These are phyloP conservation scores for Drosophila biarmipes DNA, from an alignment of 1,140 invertebrate species.

Conservation along the genomic window DNA sequence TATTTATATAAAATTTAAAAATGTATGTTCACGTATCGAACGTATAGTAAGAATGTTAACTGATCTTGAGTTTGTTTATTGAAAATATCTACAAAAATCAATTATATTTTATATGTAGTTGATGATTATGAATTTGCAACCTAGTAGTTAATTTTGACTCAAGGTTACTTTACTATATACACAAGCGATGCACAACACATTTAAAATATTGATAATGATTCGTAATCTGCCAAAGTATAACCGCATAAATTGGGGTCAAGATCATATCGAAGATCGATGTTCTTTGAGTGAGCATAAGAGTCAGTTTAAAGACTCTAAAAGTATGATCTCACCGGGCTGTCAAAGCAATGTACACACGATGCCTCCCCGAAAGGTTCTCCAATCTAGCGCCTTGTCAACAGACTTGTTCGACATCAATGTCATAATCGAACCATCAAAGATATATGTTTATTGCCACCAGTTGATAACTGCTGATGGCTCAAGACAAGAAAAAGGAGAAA, in stretches of 20 bases:
- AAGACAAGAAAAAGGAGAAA: constrained; percentile 1
- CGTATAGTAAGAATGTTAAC: too few relatives aligned
- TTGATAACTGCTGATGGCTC: constrained; percentile 41
- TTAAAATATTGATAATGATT: constrained; percentile 5
- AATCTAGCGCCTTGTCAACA: constrained; percentile 9
- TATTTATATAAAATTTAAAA: too few relatives aligned
- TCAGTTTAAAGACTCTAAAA: not conserved
- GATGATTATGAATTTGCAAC: not conserved
- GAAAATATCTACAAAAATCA: too few relatives aligned
- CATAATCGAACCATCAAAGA: constrained; percentile 18
- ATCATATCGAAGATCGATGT: not conserved
- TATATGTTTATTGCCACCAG: constrained; percentile 15
- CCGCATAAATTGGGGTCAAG: constrained; percentile 6
- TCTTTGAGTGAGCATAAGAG: not conserved
- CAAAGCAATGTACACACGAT: not conserved
- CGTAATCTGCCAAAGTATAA: not conserved
- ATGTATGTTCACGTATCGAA: too few relatives aligned
- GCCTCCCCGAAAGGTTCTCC: not conserved
- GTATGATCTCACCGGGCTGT: constrained; percentile 12
- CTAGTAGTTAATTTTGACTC: not conserved
- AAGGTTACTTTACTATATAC: not conserved
- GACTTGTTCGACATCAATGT: constrained; percentile 14
- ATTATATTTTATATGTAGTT: not conserved
- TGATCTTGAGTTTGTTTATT: too few relatives aligned
- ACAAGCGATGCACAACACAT: not conserved